These are phyloP conservation scores for Coelopa frigida DNA, from an alignment of 1,140 invertebrate genomes.

Conservation along the genomic window DNA sequence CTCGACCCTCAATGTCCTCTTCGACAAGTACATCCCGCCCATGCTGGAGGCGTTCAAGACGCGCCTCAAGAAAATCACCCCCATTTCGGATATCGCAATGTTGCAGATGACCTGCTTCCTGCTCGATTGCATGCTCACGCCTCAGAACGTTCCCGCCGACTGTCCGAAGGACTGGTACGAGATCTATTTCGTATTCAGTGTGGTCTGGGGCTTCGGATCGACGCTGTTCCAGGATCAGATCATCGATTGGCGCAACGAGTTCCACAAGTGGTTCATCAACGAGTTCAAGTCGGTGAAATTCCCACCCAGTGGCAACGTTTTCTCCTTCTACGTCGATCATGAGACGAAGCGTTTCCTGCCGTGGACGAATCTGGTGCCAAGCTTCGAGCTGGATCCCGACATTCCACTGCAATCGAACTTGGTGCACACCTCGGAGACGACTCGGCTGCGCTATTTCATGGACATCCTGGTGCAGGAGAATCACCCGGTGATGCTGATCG, in stretches of 20 bases:
- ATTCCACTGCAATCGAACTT: slow-evolving; percentile 76
- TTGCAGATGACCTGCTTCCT: slow-evolving; percentile 84
- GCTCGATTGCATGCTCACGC: slow-evolving; percentile 75
- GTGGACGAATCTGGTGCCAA: slow-evolving; percentile 73
- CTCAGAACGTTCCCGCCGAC: slow-evolving; percentile 71
- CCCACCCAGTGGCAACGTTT: slow-evolving; percentile 69
- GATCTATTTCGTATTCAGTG: slow-evolving; percentile 84
- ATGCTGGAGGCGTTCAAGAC: slow-evolving; percentile 67
- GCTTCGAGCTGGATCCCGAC: slow-evolving; percentile 80
- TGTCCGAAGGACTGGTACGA: slow-evolving; percentile 91
- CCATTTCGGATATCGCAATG: slow-evolving; percentile 82
- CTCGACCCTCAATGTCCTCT: slow-evolving; percentile 77
- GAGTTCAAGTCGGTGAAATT: slow-evolving; percentile 92
- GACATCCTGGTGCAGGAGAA: slow-evolving; percentile 72
- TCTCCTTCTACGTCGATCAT: slow-evolving; percentile 82
- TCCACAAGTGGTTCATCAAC: slow-evolving; percentile 64
- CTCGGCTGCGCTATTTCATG: slow-evolving; percentile 78
- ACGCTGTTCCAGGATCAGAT: slow-evolving; percentile 82
- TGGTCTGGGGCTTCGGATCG: slow-evolving; percentile 90
- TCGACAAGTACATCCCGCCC: slow-evolving; percentile 87
- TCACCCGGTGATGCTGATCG: slow-evolving; percentile 85
- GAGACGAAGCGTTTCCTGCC: slow-evolving; percentile 78
- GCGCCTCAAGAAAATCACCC: slow-evolving; percentile 85
- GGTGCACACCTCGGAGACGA: slow-evolving; percentile 84
- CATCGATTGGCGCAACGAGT: slow-evolving; percentile 83